Base-by-base conservation (phyloP, 92 coral and sea anemone species). In the Hydrozoanthus gracilis region DNA sequence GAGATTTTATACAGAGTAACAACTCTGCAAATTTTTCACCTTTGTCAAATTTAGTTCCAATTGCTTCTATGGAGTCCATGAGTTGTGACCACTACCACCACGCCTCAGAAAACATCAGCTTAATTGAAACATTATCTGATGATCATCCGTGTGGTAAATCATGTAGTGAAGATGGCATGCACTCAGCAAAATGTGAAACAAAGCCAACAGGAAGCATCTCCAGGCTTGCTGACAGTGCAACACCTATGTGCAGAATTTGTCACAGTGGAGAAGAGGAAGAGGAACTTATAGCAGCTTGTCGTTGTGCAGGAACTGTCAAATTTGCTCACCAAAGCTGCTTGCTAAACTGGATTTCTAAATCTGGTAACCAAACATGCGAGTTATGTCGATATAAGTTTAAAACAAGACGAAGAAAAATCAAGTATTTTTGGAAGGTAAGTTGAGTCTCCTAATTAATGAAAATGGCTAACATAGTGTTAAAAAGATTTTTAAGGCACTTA, bases 251-350 rank as follows among this genome's bases (percentile, higher is more conserved):
- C 86, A 91, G 99, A 62, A 96, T 96, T 54, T 96, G 99, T 85
- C 99, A 92, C 52, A 85, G 96, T 55, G 95, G 91, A 6, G 93
- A 93, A 49, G 97, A 91, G 13, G 98, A 94, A 51, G 99, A 95
- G 73, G 95, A 86, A 44, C 91, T 96, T n/a, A 93, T 94, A 84
- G 86, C 88, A 64, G 93, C 98, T 7, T 96, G 99, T 73, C 90
- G 89, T 12, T 96, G 99, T 76, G 92, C 94, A 56, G 99, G 99
- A 58, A 95, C 99, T 51, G 99, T 96, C 9, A 95, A 92, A 83
- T 89, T 92, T 87, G 95, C 98, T 6, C 99, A 96, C 73, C 95
- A 93, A 82, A 93, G 93, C 62, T 96, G 99, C 87, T 87, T 96
- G 44, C 87, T 96, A 44, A 87, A 90, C 78, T 96, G 99, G 99